Conservation (phyloP, 2,888 invertebrate genomes). For the Poecilus cupreus region DNA sequence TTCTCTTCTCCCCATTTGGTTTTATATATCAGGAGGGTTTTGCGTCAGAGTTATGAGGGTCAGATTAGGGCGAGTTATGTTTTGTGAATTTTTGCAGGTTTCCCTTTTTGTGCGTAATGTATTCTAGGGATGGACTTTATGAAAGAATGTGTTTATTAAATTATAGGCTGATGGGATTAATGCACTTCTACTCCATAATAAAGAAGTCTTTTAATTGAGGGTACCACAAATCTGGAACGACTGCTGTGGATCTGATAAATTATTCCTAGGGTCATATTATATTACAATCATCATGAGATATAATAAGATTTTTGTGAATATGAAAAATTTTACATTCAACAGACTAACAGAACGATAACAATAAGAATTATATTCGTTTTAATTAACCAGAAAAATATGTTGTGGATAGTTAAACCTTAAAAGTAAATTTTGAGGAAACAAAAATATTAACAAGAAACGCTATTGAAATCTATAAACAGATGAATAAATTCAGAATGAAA, state of each 20-base stretch:
- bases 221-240: background rate
- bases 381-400: too few relatives aligned
- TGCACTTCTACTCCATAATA: background rate
- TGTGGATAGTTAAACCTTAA: too few relatives aligned
- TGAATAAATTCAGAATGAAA: too few relatives aligned
- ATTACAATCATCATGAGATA: too few relatives aligned
- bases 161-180: conserved; percentile 19
- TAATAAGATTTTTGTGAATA: too few relatives aligned
- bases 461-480: too few relatives aligned
- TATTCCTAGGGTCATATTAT: too few relatives aligned
- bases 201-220: background rate
- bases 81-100: conserved; percentile 46
- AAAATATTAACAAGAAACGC: too few relatives aligned
- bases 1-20: conserved; percentile 40
- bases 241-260: background rate
- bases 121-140: conserved; percentile 17
- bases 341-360: too few relatives aligned
- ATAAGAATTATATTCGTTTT: too few relatives aligned
- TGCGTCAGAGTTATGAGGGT: conserved; percentile 34
- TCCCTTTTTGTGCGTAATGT: conserved; percentile 22
- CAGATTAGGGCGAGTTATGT: conserved; percentile 38
- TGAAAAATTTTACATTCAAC: too few relatives aligned
- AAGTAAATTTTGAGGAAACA: too few relatives aligned
- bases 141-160: conserved; percentile 39
- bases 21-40: conserved; percentile 35